Evolutionary conservation across 2,888 invertebrate species (phyloP).

Genomic region (Drosophila parthenogenetica): DNA sequence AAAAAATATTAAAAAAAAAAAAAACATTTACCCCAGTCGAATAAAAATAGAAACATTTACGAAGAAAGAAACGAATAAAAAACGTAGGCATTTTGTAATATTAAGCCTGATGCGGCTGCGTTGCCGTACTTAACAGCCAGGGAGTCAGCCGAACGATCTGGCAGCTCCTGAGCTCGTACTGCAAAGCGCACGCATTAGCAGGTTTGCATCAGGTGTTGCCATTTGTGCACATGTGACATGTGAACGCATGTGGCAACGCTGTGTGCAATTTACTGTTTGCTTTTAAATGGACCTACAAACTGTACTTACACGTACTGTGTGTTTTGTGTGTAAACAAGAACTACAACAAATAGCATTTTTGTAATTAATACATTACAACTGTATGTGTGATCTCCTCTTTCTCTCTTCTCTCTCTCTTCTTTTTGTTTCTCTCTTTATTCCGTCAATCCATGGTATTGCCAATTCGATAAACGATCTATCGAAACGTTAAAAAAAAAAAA

Average conservation of each 20-base stretch:
- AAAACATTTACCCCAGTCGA: conserved; percentile 50
- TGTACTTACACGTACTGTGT: conserved; percentile 69
- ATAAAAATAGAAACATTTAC: conserved; percentile 78
- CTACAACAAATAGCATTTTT: conserved; percentile 65
- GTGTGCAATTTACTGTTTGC: conserved; percentile 9
- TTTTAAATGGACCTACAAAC: conserved; percentile 52
- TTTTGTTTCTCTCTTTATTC: conserved; percentile 79
- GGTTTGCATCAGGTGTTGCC: conserved; percentile 24
- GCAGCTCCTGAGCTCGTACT: conserved; percentile 31
- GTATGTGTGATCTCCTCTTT: conserved; percentile 81
- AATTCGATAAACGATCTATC: conserved; percentile 27
- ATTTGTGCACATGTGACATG: not conserved
- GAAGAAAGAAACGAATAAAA: conserved; percentile 68
- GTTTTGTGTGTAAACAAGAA: conserved; percentile 73
- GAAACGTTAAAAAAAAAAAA: not conserved
- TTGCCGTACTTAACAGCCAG: conserved; percentile 32
- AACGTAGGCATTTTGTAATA: conserved; percentile 52
- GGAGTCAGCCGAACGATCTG: conserved; percentile 15
- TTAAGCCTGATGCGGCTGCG: conserved; percentile 38
- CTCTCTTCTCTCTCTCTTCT: conserved; percentile 79
- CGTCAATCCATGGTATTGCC: conserved; percentile 55
- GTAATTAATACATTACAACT: conserved; percentile 79
- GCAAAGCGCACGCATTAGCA: conserved; percentile 42
- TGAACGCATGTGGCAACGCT: conserved; percentile 18
- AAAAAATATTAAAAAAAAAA: conserved; percentile 6